Base-by-base conservation (phyloP, 2,113 vertebrate genomes). In the Phrynosoma platyrhinos region DNA sequence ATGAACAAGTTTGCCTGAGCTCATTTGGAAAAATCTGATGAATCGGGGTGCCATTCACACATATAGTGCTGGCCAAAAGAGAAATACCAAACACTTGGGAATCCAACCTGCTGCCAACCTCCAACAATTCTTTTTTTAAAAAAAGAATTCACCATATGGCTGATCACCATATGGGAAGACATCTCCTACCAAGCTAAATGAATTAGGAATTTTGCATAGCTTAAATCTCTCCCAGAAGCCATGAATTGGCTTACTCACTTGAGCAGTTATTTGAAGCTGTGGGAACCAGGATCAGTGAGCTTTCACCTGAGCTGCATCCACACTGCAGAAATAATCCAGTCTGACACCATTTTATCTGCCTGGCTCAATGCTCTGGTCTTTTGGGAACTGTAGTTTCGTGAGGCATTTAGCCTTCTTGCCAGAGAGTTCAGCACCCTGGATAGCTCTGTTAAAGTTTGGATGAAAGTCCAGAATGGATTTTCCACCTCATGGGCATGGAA, bases 1-100 rank as follows among this genome's bases (percentile, higher is more conserved):
- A 91, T 69, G 87, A 92, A 79, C 79, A 82, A 93, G n/a, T 20
- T 89, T 52, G 75, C 89, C 90, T 90, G 89, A 91, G 89, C 85
- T 93, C 89, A 91, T 90, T 80, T 86, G 83, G 87, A 94, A 94
- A 93, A 85, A 40, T 82, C 20, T 83, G 0, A 0, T 90, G 87
- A 93, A 18, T 88, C 90, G 86, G 85, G 20, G 66, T 88, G 87
- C 85, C 71, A 55, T 87, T 87, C 87, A 66, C 71, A 77, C 92
- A 55, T 66, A 81, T 76, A 82, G 68, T 82, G 78, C 55, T 72
- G 82, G 87, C 84, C 58, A 74, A 86, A 82, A 79, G 86, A 75
- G 87, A 91, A 85, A 71, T 13, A 75, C 79, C 55, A 82, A 93
- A 91, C 6, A 82, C 16, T 91, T 91, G 90, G 89, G 91, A 84